phyloP scores from a whole-genome alignment of 2,113 vertebrate species.

The Puffinus mauretanicus region DNA sequence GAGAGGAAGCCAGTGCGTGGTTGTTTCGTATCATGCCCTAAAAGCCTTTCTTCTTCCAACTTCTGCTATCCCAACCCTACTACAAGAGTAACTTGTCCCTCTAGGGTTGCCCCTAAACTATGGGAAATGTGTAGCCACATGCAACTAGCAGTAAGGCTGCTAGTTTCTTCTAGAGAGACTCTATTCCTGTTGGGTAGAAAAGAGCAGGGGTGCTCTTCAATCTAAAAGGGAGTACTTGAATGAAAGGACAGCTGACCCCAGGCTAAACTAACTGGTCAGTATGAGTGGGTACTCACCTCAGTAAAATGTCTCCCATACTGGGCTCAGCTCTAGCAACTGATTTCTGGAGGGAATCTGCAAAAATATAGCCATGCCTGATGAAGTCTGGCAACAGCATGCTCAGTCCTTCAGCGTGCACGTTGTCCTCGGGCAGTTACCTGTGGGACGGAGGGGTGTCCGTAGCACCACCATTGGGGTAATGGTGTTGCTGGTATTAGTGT shows the following conservation, averaged over 20 bases:
- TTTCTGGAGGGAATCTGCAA: background rate
- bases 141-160: background rate
- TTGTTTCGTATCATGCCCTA: background rate
- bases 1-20: rapidly evolving
- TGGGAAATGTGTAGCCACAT: background rate
- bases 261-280: background rate
- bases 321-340: background rate
- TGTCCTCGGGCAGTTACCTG: rapidly evolving
- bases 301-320: background rate
- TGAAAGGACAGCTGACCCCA: background rate
- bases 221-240: background rate
- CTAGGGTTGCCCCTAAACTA: background rate
- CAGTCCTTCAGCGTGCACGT: background rate
- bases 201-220: background rate
- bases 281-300: background rate
- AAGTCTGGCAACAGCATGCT: background rate
- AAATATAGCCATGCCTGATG: background rate
- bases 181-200: background rate
- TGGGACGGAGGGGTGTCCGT: rapidly evolving
- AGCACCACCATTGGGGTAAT: too few relatives aligned
- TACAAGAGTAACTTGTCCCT: background rate
- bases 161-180: background rate
- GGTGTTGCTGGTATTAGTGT: background rate
- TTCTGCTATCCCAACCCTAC: background rate
- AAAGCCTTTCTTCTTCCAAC: background rate